Conservation (phyloP, 2,797 vertebrate species). For the Epinephelus coioides region DNA sequence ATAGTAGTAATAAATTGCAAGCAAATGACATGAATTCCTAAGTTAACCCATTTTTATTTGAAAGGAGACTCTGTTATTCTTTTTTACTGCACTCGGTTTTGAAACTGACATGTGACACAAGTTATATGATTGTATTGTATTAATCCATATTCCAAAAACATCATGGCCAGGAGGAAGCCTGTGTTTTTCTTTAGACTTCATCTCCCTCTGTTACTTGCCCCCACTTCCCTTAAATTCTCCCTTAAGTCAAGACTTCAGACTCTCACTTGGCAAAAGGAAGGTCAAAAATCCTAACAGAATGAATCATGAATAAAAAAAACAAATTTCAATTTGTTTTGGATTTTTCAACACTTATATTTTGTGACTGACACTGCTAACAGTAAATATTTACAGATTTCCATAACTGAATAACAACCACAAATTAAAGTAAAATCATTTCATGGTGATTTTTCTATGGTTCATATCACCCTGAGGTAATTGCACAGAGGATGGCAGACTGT, state of each 20-base stretch:
- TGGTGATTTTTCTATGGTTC: conserved; percentile 18
- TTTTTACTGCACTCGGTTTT: neutral
- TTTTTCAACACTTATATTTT: neutral
- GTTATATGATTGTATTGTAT: neutral
- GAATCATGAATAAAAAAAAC: no score
- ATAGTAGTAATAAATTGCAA: no score
- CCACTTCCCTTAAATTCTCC: neutral
- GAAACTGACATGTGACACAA: neutral
- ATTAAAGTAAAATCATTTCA: conserved; percentile 16
- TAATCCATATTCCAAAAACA: no score
- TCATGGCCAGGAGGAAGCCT: neutral
- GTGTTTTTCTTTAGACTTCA: neutral
- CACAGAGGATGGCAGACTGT: conserved; percentile 8
- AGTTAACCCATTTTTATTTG: neutral
- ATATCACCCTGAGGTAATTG: conserved; percentile 9
- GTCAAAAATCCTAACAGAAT: neutral
- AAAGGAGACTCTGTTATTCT: neutral
- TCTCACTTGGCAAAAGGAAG: neutral
- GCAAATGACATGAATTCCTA: neutral
- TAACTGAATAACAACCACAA: conserved; percentile 24
- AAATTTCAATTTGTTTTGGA: neutral
- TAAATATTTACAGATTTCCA: conserved; percentile 22
- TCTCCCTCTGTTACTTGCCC: neutral
- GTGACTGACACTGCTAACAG: neutral
- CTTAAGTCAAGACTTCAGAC: neutral